Conservation (phyloP, 2,888 invertebrate genomes). For the Sepiola atlantica region DNA sequence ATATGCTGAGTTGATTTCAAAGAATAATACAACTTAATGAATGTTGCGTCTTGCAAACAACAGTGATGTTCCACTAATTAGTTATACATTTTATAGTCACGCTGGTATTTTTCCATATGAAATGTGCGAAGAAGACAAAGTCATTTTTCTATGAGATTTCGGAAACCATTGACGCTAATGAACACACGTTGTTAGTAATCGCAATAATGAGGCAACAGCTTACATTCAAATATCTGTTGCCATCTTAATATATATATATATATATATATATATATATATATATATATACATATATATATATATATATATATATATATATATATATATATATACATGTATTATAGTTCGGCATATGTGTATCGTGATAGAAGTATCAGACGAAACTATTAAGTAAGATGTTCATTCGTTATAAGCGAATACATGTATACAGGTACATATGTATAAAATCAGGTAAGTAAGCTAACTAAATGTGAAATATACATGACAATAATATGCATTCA, state of each 20-base stretch:
- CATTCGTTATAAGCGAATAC: too few relatives aligned
- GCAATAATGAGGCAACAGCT: neutral
- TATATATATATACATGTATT: too few relatives aligned
- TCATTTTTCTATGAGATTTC: neutral
- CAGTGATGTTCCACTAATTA: neutral
- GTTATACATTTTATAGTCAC: neutral
- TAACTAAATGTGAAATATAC: too few relatives aligned
- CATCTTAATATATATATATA: neutral
- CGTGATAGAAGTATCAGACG: too few relatives aligned
- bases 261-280: neutral
- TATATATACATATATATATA: neutral
- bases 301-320: too few relatives aligned
- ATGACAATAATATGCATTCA: too few relatives aligned
- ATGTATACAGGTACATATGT: too few relatives aligned
- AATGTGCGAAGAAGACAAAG: neutral
- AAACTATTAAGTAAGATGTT: too few relatives aligned
- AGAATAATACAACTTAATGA: neutral
- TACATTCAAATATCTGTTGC: neutral
- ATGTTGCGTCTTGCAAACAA: neutral
- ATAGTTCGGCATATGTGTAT: too few relatives aligned
- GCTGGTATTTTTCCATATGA: neutral
- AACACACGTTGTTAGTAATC: neutral
- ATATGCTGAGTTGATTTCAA: neutral
- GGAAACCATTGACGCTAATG: neutral
- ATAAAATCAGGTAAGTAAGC: too few relatives aligned